A percentile compares a stretch with the other conserved stretches of the same genome.
phyloP scores from a whole-genome alignment of 2,888 invertebrate genomes.

The Athrips mouffetella region DNA sequence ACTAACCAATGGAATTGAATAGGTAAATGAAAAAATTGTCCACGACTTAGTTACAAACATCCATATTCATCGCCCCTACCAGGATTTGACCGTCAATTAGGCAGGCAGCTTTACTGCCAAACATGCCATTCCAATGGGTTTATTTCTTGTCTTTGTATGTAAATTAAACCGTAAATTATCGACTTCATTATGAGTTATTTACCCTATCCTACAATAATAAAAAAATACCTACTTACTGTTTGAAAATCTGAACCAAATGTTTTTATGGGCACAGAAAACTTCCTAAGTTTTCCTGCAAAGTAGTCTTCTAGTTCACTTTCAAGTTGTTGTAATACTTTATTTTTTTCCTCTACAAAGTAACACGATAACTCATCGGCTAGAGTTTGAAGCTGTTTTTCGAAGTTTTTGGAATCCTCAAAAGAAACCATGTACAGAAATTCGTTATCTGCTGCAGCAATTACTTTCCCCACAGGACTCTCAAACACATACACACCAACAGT shows the following conservation, averaged over 20 bases:
- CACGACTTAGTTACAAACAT: too few species aligned
- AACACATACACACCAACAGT: slow-evolving; percentile 34
- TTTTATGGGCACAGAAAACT: slow-evolving; percentile 57
- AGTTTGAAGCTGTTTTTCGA: slow-evolving; percentile 44
- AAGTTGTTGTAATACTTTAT: slow-evolving; percentile 40
- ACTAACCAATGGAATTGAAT: too few species aligned
- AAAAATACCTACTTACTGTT: slow-evolving; percentile 45
- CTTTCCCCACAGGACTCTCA: slow-evolving; percentile 51
- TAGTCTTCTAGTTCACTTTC: slow-evolving; percentile 46
- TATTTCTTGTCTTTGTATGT: too few species aligned
- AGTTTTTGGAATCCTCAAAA: slow-evolving; percentile 55
- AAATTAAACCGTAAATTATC: too few species aligned
- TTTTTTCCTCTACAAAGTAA: slow-evolving; percentile 41
- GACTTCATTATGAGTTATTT: too few species aligned
- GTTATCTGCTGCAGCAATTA: slow-evolving; percentile 53
- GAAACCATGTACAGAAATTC: slow-evolving; percentile 47
- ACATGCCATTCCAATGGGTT: too few species aligned
- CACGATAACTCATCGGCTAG: slow-evolving; percentile 41
- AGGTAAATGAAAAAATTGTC: too few species aligned
- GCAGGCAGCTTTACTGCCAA: too few species aligned
- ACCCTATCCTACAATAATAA: too few species aligned
- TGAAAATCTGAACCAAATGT: slow-evolving; percentile 63
- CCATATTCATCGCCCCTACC: too few species aligned
- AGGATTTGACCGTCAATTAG: too few species aligned
- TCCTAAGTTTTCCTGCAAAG: slow-evolving; percentile 50